Conservation (phyloP, 2,113 vertebrate species). For the Eclectus roratus region DNA sequence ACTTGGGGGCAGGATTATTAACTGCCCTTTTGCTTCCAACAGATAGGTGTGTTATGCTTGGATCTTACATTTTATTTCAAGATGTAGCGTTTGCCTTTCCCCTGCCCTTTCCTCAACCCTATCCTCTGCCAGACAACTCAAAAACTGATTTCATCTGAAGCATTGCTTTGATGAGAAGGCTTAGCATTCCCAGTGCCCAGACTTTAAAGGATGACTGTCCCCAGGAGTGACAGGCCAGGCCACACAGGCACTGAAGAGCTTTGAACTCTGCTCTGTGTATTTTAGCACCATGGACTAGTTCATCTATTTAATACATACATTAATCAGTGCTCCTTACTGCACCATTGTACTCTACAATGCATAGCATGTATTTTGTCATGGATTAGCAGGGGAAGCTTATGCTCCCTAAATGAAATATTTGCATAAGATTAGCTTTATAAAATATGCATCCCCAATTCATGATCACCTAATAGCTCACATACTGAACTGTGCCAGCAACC, state of each 20-base stretch:
- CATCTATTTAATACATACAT: not conserved
- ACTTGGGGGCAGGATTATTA: not conserved
- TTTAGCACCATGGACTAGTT: not conserved
- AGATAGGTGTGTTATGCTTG: not conserved
- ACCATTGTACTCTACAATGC: not conserved
- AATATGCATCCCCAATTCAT: not conserved
- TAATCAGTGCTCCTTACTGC: not conserved
- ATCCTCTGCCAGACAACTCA: not conserved
- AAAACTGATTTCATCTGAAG: not conserved
- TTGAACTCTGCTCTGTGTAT: not conserved
- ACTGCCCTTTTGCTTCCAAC: not conserved
- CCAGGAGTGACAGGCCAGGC: not conserved
- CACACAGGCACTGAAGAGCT: not conserved
- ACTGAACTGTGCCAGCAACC: not conserved
- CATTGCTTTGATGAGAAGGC: not conserved
- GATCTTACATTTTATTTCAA: not conserved
- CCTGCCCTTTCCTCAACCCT: not conserved
- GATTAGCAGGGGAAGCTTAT: not conserved
- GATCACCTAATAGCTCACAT: not conserved
- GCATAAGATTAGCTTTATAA: not conserved
- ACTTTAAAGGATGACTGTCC: not conserved
- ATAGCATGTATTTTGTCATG: not conserved
- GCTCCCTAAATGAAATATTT: not conserved
- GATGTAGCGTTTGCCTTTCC: not conserved
- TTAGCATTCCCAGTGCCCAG: rapidly evolving